phyloP scores from a whole-genome alignment of 2,888 invertebrate genomes.

The Sympetrum striolatum region DNA sequence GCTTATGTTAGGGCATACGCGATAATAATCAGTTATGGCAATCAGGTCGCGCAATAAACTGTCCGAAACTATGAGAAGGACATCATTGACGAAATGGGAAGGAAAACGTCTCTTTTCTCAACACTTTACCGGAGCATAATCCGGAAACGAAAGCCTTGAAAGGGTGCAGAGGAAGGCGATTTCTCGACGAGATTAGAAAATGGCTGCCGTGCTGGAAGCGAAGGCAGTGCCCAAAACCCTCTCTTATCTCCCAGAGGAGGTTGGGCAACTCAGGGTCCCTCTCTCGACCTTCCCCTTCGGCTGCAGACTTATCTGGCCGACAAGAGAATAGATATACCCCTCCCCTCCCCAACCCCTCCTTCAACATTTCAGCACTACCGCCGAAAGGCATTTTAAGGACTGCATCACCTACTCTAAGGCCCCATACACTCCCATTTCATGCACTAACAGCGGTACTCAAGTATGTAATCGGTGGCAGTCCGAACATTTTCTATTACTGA shows the following conservation, averaged over 20 bases:
- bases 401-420: neutral
- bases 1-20: too few species aligned
- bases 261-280: neutral
- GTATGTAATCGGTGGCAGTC: too few species aligned
- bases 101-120: neutral
- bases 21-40: neutral
- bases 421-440: neutral
- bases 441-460: neutral
- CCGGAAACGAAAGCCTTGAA: neutral
- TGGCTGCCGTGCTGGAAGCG: neutral
- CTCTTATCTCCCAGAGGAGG: conserved; percentile 12
- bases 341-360: neutral
- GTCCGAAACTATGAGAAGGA: neutral
- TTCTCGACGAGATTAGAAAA: conserved; percentile 27
- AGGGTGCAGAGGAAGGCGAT: neutral
- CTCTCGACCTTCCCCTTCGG: neutral
- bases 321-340: neutral
- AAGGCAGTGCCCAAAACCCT: neutral
- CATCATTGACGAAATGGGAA: neutral
- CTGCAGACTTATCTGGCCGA: conserved; percentile 9
- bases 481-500: too few species aligned
- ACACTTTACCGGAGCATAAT: neutral
- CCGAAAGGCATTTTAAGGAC: neutral
- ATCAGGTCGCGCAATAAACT: neutral
- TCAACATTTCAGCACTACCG: neutral